A percentile compares a stretch with the other conserved stretches of the same genome.
phyloP scores from a whole-genome alignment of 2,113 vertebrate genomes.

The Colaptes auratus region DNA sequence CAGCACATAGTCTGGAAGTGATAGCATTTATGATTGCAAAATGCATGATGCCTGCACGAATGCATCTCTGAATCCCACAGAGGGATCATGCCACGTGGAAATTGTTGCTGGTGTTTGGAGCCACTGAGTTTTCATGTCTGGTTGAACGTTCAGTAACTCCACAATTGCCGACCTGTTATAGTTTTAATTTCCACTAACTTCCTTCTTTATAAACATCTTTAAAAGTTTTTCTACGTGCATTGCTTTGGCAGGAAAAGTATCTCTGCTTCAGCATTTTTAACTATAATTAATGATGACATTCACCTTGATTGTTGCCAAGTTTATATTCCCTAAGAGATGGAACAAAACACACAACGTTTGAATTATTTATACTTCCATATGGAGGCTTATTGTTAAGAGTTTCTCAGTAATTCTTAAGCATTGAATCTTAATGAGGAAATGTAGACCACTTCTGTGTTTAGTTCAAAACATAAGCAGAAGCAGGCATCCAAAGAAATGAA shows the following conservation, averaged over 20 bases:
- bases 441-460: not conserved
- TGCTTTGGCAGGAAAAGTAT: slow-evolving; percentile 17
- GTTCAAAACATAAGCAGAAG: slow-evolving; percentile 45
- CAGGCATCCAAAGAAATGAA: not conserved
- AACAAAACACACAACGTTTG: slow-evolving; percentile 19
- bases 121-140: slow-evolving; percentile 16
- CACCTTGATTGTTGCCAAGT: slow-evolving; percentile 19
- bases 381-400: slow-evolving; percentile 44
- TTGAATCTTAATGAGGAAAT: slow-evolving; percentile 38
- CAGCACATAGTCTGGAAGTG: not conserved
- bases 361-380: slow-evolving; percentile 61
- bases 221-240: not conserved
- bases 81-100: not conserved
- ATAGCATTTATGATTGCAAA: not conserved
- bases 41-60: not conserved
- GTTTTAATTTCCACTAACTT: slow-evolving; percentile 9
- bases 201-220: slow-evolving; percentile 20
- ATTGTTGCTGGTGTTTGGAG: not conserved
- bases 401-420: slow-evolving; percentile 38
- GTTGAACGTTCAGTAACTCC: not conserved
- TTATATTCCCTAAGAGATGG: slow-evolving; percentile 25
- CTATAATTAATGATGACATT: slow-evolving; percentile 23
- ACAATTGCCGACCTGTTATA: not conserved
- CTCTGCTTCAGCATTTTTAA: slow-evolving; percentile 35
- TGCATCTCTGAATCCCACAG: not conserved